A percentile compares a stretch with the other conserved stretches of the same genome.
Evolutionary conservation across 2,113 vertebrate species (phyloP).

Genomic region (Emydocephalus ijimae): DNA sequence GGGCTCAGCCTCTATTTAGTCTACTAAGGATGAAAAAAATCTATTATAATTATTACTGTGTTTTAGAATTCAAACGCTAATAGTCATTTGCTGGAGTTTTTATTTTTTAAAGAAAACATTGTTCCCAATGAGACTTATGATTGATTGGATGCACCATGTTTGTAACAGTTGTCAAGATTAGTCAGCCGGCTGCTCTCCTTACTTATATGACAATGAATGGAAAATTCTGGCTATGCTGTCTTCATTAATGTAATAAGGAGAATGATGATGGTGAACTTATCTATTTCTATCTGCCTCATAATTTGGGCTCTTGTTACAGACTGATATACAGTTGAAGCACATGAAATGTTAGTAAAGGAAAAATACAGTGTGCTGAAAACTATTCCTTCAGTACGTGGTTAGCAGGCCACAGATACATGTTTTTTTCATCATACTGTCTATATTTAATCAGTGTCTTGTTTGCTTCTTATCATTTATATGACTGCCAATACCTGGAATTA

Average conservation of each 20-base stretch:
- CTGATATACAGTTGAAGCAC: neutral
- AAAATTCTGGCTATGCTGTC: neutral
- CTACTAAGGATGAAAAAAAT: neutral
- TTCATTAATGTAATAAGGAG: neutral
- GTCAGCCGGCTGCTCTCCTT: neutral
- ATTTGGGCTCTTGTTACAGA: neutral
- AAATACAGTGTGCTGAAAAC: neutral
- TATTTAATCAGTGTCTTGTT: neutral
- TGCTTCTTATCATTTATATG: neutral
- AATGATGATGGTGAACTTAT: neutral
- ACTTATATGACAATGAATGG: neutral
- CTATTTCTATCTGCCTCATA: neutral
- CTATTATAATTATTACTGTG: neutral
- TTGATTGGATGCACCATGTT: neutral
- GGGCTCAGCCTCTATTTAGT: neutral
- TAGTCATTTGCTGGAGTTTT: neutral
- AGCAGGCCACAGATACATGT: neutral
- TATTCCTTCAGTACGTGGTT: neutral
- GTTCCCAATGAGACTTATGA: neutral
- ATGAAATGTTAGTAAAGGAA: neutral
- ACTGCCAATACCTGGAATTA: neutral
- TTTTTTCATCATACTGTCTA: neutral
- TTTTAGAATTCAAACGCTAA: neutral
- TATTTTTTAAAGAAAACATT: neutral
- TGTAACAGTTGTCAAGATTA: neutral